phyloP scores from a whole-genome alignment of 92 coral and sea anemone species.

The Parazoanthus atlanticus region DNA sequence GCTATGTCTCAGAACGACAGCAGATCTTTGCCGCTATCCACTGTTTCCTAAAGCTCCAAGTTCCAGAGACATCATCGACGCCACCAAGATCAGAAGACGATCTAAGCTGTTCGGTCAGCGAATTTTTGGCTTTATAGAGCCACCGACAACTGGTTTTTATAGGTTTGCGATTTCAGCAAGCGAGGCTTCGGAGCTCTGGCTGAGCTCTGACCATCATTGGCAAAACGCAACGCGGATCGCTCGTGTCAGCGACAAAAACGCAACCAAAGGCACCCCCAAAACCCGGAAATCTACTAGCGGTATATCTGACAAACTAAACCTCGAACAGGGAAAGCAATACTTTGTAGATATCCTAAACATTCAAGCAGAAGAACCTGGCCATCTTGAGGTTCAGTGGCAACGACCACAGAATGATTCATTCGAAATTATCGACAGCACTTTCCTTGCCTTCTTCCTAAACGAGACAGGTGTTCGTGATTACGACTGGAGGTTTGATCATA shows the following conservation, averaged over 20 bases:
- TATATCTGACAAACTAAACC: constrained; percentile 21
- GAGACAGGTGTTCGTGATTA: constrained; percentile 15
- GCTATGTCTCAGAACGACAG: constrained; percentile 6
- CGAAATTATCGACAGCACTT: constrained; percentile 19
- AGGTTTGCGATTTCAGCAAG: constrained; percentile 22
- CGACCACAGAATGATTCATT: constrained; percentile 28
- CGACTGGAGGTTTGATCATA: constrained; percentile 2
- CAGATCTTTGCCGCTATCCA: constrained; percentile 30
- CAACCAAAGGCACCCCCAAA: background rate
- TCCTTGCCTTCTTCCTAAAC: constrained; percentile 22
- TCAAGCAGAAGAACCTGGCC: background rate
- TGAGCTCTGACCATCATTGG: constrained; percentile 17
- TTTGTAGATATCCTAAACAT: constrained; percentile 36
- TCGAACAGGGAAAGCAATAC: constrained; percentile 29
- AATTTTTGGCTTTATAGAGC: constrained; percentile 39
- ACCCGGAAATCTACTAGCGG: background rate
- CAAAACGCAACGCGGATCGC: constrained; percentile 35
- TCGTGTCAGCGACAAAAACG: constrained; percentile 10
- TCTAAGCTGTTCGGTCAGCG: constrained; percentile 41
- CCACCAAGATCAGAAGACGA: constrained; percentile 21
- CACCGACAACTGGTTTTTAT: constrained; percentile 33
- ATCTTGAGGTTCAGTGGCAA: constrained; percentile 29
- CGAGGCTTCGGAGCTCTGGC: constrained; percentile 28
- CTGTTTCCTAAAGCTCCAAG: constrained; percentile 38
- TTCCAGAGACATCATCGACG: constrained; percentile 10